phyloP scores from a whole-genome alignment of 2,797 vertebrate species.

The Trematomus bernacchii region DNA sequence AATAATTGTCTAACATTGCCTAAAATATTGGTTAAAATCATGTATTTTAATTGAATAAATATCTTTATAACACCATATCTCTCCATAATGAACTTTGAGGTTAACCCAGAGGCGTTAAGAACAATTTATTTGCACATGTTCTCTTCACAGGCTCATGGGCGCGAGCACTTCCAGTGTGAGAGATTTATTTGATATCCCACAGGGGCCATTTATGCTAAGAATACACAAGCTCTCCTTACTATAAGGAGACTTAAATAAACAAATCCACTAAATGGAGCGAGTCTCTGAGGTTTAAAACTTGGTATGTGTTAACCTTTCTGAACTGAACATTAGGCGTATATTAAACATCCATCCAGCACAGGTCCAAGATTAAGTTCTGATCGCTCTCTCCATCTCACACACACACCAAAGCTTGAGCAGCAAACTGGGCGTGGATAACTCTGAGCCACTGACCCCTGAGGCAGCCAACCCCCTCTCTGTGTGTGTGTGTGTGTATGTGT shows the following conservation, averaged over 20 bases:
- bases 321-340: slow-evolving; percentile 6
- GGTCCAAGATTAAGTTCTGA: slow-evolving; percentile 14
- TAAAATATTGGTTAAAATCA: background rate
- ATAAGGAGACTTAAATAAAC: slow-evolving; percentile 53
- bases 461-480: slow-evolving; percentile 43
- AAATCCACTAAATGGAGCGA: slow-evolving; percentile 45
- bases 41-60: background rate
- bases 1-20: background rate
- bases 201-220: slow-evolving; percentile 60
- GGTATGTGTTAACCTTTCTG: slow-evolving; percentile 20
- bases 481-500: background rate
- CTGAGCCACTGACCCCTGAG: slow-evolving; percentile 51
- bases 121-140: slow-evolving; percentile 33
- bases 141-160: slow-evolving; percentile 19
- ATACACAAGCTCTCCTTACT: slow-evolving; percentile 48
- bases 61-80: background rate
- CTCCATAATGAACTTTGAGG: slow-evolving; percentile 8
- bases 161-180: slow-evolving; percentile 38
- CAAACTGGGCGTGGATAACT: slow-evolving; percentile 60
- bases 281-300: slow-evolving; percentile 22
- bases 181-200: slow-evolving; percentile 65
- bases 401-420: slow-evolving; percentile 46
- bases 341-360: background rate
- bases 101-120: slow-evolving; percentile 28
- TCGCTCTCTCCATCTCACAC: slow-evolving; percentile 4